Evolutionary conservation across 2,888 invertebrate species (phyloP), one percentile per base, ranked within the genome.

Genomic region (Acleris sparsana): DNA sequence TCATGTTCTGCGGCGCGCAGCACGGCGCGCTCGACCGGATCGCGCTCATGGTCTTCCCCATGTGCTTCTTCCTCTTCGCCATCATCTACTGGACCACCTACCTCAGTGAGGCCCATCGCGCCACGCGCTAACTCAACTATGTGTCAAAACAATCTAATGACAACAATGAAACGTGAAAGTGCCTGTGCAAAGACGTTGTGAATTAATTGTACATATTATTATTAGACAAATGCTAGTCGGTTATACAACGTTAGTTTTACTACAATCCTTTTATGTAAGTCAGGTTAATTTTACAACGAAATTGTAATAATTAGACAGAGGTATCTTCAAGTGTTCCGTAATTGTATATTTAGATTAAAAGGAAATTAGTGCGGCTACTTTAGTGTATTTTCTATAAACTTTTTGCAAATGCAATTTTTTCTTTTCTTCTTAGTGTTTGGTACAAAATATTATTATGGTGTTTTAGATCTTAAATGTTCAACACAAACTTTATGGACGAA

Each of bases 1-100:
- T 94, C 44, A 90, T 94, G 83, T 94, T 94, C 76, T 94, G 94
- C 75, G 94, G 94, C 75, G 94, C 94, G 69, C 94, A 94, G 78
- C 90, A 94, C 71, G 94, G 94, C 33, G 85, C 93, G 48, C 84
- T 94, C 67, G 94, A 94, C 80, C 93, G 93, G 78, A 93, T 93
- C 70, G 94, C 94, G 7, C 89, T 94, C n/a, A 93, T 94, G 70
- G 69, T 94, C 51, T 94, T 94, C 79, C 94, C 94, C 1, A 69
- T 94, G 67, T 93, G 93, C 78, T 94, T 94, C 83, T 71, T 92
- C 44, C 86, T 94, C 4, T 94, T 94, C 76, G 88, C 93, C 52
- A 80, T 93, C 68, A 92, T 93, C 68, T 94, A 94, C 80, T 94
- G 94, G 94, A 93, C 94, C 71, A 92, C 93, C 65, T 94, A 94